Conservation (phyloP, 2,888 invertebrate genomes). For the Scelioninae gen. 1 region DNA sequence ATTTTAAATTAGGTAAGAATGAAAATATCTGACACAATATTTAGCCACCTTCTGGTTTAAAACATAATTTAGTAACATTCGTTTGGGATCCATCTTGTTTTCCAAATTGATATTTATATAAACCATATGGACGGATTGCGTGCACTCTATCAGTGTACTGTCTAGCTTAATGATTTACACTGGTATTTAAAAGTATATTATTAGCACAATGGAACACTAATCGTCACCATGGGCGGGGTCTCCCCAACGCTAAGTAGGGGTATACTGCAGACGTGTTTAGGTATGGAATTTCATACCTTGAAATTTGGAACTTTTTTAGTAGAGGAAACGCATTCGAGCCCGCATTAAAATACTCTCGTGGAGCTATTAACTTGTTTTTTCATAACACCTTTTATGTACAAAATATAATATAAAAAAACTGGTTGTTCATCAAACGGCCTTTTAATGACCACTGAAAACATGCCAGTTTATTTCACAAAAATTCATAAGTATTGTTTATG, state of each 20-base stretch:
- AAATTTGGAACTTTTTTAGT: conserved; percentile 63
- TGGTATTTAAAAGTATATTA: conserved; percentile 68
- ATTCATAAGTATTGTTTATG: conserved; percentile 6
- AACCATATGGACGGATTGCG: conserved; percentile 55
- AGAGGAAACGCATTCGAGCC: conserved; percentile 48
- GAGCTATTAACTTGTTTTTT: conserved; percentile 54
- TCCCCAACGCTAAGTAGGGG: conserved; percentile 46
- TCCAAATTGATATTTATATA: conserved; percentile 46
- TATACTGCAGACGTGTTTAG: conserved; percentile 52
- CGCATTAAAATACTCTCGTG: conserved; percentile 53
- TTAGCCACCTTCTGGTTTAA: too few species aligned
- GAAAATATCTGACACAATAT: too few species aligned
- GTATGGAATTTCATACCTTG: conserved; percentile 65
- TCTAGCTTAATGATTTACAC: conserved; percentile 66
- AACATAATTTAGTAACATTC: too few species aligned
- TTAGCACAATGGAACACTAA: conserved; percentile 67
- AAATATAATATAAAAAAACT: conserved; percentile 58
- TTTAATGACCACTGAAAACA: conserved; percentile 39
- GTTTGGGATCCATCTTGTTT: conserved; percentile 18
- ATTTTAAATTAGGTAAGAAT: too few species aligned
- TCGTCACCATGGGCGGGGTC: conserved; percentile 57
- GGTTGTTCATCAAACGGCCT: conserved; percentile 31
- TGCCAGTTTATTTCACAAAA: conserved; percentile 19
- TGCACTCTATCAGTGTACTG: conserved; percentile 64
- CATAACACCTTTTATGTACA: conserved; percentile 45